Base-by-base conservation (phyloP, 2,797 vertebrate genomes). In the Chromis chromis region DNA sequence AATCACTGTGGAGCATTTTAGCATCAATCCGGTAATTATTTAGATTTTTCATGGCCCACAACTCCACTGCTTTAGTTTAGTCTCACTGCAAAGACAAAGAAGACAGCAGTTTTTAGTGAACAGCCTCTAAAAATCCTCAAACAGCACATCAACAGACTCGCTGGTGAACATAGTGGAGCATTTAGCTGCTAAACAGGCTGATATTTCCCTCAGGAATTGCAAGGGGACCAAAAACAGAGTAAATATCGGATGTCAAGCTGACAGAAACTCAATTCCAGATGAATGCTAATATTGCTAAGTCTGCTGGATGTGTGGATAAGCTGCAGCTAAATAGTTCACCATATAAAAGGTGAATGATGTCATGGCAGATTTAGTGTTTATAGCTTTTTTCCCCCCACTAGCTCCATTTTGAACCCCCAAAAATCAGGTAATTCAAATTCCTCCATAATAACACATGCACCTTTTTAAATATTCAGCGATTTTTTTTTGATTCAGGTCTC, bases 1-100 rank as follows among this genome's bases (percentile, higher is more conserved):
- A 22, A 60, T 27, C n/a, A 8, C 21, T 21, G 19, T 17, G 48
- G 31, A 65, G 54, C 46, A 58, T 53, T 66, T 53, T 33, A 25
- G 52, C 50, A 13, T 6, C 19, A n/a, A n/a, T 54, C 12, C 27
- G 17, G 60, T 44, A 22, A 52, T 56, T 42, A 24, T 50, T 27
- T 31, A 31, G 16, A 12, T 22, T 49, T 71, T 42, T 54, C 13
- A 13, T 25, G 16, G 52, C 24, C 25, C 13, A 25, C 25, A 19
- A 11, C 8, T n/a, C 9, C n/a, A 28, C 28, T 44, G 21, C 21
- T 66, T 53, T 55, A 49, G n/a, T 22, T 49, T 9, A 10, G 8
- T 22, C 21, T 50, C 22, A 24, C 10, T 8, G 6, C 22, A 13
- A 6, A 17, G 22, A 50, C 10, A 21, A 50, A 50, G 21, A 24